Conservation (phyloP, 2,113 vertebrate genomes). For the Girardinichthys multiradiatus region DNA sequence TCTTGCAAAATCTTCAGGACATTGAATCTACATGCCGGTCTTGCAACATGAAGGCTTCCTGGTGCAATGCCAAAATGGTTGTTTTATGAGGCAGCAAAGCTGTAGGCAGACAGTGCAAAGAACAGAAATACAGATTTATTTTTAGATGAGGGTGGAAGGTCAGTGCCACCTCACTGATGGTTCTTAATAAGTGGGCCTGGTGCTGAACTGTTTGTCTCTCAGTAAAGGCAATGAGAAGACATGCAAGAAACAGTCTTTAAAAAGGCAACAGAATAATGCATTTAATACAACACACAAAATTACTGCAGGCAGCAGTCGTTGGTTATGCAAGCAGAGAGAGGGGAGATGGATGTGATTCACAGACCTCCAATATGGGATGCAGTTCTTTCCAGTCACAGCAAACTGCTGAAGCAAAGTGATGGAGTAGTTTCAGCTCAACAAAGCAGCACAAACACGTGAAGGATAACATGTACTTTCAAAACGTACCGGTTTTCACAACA, state of each 20-base stretch:
- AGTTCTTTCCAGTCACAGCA: slow-evolving; percentile 19
- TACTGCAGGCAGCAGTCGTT: slow-evolving; percentile 34
- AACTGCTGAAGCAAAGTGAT: slow-evolving; percentile 4
- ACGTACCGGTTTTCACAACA: background rate
- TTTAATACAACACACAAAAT: slow-evolving; percentile 46
- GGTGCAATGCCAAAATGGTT: slow-evolving; percentile 48
- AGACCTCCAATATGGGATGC: slow-evolving; percentile 42
- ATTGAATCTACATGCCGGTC: slow-evolving; percentile 34
- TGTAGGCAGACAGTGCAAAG: slow-evolving; percentile 28
- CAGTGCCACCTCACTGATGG: slow-evolving; percentile 10
- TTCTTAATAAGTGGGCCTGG: slow-evolving; percentile 8
- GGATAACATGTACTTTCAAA: background rate
- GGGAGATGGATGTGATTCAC: slow-evolving; percentile 59
- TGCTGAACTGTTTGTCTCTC: background rate
- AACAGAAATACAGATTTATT: slow-evolving; percentile 40
- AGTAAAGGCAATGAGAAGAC: slow-evolving; percentile 5
- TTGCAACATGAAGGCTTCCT: slow-evolving; percentile 36
- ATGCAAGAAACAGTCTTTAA: slow-evolving; percentile 16
- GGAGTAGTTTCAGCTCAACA: background rate
- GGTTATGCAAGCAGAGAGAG: slow-evolving; percentile 61
- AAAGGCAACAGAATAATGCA: slow-evolving; percentile 37
- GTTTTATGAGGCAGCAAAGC: slow-evolving; percentile 45
- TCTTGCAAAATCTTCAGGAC: slow-evolving; percentile 42
- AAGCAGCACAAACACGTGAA: background rate
- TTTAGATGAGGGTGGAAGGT: slow-evolving; percentile 26